Base-by-base conservation (phyloP, 1,140 invertebrate genomes). In the Drusus annulatus region DNA sequence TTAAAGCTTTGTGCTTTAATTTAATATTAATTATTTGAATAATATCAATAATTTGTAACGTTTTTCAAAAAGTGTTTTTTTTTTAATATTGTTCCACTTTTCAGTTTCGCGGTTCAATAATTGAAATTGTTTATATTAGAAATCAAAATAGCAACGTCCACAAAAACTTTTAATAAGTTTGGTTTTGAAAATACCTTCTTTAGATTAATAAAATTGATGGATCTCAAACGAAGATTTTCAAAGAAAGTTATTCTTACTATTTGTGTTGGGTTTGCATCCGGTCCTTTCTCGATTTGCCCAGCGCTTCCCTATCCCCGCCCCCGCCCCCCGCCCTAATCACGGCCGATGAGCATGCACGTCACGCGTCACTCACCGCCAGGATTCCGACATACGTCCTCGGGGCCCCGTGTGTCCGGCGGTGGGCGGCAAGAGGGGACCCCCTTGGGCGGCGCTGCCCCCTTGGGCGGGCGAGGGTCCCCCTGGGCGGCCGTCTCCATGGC, bases 361-460 rank as follows among this genome's bases (percentile, higher is more conserved):
- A 83, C 82, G 82, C 77, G 82, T 83, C 82, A 83, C 80, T 83
- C 82, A 83, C 80, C 80, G 79, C 75, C 81, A 81, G 78, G 78
- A 73, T 79, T 71, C 76, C 76, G 76, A 78, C 80, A 78, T 74
- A 81, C 80, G 78, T 79, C 73, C 71, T 73, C 52, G 69, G 71
- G 69, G 65, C n/a, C 36, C 62, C n/a, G 45, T 16, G 56, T 56
- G 71, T 69, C 50, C 31, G 69, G 74, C 65, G 19, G 31, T 31
- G 74, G 54, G 52, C n/a, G 74, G 71, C 17, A 4, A 52, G n/a
- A n/a, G 51, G 21, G 71, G 13, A 23, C 51, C 13, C 36, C 36
- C 17, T 28, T 31, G 78, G 58, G 62, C 16, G 62, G 60, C 52
- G 13, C 52, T 21, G 2, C 13, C 36, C 36, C 10, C 52, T 71